Conservation (phyloP, 2,888 invertebrate genomes). For the Ophion ellenae region DNA sequence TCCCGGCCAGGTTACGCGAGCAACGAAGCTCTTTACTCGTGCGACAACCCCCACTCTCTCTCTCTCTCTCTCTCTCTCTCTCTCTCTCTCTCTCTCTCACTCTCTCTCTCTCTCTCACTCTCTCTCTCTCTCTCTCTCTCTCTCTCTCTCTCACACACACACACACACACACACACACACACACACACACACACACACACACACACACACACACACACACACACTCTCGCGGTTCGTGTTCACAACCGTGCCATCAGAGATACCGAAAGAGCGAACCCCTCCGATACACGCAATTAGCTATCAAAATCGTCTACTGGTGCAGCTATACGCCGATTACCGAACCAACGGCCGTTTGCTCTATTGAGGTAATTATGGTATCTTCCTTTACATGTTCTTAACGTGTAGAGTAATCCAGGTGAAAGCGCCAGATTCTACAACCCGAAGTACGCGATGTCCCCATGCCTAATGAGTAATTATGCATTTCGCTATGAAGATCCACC, state of each 20-base stretch:
- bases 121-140: too few relatives aligned
- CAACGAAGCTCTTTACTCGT: slow-evolving; percentile 64
- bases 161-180: too few relatives aligned
- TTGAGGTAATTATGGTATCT: slow-evolving; percentile 58
- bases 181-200: too few relatives aligned
- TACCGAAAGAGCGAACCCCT: slow-evolving; percentile 64
- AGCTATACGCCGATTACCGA: slow-evolving; percentile 53
- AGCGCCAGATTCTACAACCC: slow-evolving; percentile 6
- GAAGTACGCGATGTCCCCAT: neutral
- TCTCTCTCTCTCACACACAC: too few relatives aligned
- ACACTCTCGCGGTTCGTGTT: slow-evolving; percentile 1
- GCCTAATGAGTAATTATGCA: slow-evolving; percentile 11
- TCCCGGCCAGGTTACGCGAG: slow-evolving; percentile 47
- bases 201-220: too few relatives aligned
- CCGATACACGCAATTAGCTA: slow-evolving; percentile 67
- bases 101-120: neutral
- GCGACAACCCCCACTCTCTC: slow-evolving; percentile 28
- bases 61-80: neutral
- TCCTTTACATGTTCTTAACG: slow-evolving; percentile 28
- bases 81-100: neutral
- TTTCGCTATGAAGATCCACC: neutral
- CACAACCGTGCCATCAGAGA: slow-evolving; percentile 50
- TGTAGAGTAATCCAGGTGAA: neutral
- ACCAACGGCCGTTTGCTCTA: slow-evolving; percentile 57
- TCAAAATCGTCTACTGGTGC: slow-evolving; percentile 63